Evolutionary conservation across 2,888 invertebrate species (phyloP).

Genomic region (Cylloceria caligata): DNA sequence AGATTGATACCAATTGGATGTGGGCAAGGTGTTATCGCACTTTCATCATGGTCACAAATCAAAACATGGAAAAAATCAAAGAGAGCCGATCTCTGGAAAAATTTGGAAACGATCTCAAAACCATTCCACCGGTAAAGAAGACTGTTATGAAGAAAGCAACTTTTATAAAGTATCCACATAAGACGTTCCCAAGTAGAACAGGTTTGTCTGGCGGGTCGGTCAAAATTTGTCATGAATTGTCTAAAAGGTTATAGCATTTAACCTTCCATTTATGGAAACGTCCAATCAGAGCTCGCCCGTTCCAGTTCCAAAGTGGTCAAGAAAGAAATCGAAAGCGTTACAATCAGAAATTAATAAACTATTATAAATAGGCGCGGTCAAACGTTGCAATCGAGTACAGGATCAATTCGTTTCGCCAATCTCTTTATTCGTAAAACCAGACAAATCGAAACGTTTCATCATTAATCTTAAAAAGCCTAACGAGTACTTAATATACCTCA

Average conservation of each 20-base stretch:
- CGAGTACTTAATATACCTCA: conserved; percentile 46
- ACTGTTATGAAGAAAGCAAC: neutral
- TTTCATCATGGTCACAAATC: too few species aligned
- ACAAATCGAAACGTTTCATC: conserved; percentile 51
- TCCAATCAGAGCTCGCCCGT: neutral
- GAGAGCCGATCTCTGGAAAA: conserved; percentile 14
- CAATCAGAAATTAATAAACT: conserved; percentile 24
- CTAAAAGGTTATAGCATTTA: conserved; percentile 38
- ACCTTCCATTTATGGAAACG: conserved; percentile 19
- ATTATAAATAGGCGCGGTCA: conserved; percentile 21
- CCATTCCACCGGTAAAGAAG: neutral
- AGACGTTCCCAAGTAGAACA: conserved; percentile 30
- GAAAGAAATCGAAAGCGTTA: conserved; percentile 2
- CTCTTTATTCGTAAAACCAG: neutral
- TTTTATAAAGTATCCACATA: neutral
- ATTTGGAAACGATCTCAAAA: conserved; percentile 9
- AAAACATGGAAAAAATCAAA: neutral
- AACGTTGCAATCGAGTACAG: conserved; percentile 2
- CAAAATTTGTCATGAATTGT: conserved; percentile 20
- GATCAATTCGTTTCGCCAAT: conserved; percentile 34
- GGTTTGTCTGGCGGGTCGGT: conserved; percentile 26
- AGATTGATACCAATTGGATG: too few species aligned
- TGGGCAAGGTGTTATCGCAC: too few species aligned
- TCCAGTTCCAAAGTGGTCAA: conserved; percentile 14
- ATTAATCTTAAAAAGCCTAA: conserved; percentile 66